phyloP scores from a whole-genome alignment of 2,888 invertebrate species.

The Helleia helle region DNA sequence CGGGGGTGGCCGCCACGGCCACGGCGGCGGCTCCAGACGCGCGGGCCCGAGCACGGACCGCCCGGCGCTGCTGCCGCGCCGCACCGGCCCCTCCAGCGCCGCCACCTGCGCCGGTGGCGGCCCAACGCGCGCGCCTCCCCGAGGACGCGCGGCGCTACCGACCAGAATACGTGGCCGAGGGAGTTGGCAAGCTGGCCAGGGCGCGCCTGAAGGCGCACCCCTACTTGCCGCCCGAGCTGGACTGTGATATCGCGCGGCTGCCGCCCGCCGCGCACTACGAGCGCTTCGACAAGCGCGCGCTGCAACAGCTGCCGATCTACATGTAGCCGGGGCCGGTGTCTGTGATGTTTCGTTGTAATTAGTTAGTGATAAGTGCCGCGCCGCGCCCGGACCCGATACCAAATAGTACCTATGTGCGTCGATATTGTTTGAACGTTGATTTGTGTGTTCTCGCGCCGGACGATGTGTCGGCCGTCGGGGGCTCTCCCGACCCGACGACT shows the following conservation, averaged over 20 bases:
- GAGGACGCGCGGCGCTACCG: slow-evolving; percentile 21
- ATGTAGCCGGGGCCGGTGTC: slow-evolving; percentile 56
- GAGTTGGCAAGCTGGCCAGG: slow-evolving; percentile 26
- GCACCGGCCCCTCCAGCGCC: slow-evolving; percentile 28
- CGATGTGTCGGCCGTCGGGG: slow-evolving; percentile 26
- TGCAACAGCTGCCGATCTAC: slow-evolving; percentile 70
- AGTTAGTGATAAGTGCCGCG: slow-evolving; percentile 52
- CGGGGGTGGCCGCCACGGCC: slow-evolving; percentile 27
- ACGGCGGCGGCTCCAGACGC: slow-evolving; percentile 31
- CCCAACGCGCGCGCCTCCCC: slow-evolving; percentile 26
- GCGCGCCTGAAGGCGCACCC: slow-evolving; percentile 34
- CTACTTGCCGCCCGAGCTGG: slow-evolving; percentile 37
- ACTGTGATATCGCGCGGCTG: slow-evolving; percentile 64
- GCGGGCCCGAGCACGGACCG: slow-evolving; percentile 28
- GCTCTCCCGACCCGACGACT: slow-evolving; percentile 55
- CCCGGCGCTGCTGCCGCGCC: slow-evolving; percentile 32
- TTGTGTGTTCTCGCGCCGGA: slow-evolving; percentile 57
- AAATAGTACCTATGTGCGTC: slow-evolving; percentile 65
- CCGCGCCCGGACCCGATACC: slow-evolving; percentile 51
- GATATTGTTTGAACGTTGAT: slow-evolving; percentile 61
- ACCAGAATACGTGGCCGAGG: slow-evolving; percentile 31
- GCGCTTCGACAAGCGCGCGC: slow-evolving; percentile 66
- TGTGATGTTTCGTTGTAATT: slow-evolving; percentile 63
- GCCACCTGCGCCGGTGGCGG: slow-evolving; percentile 37
- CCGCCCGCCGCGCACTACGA: slow-evolving; percentile 53